Evolutionary conservation across 2,888 invertebrate species (phyloP).

Genomic region (Odiellus spinosus): DNA sequence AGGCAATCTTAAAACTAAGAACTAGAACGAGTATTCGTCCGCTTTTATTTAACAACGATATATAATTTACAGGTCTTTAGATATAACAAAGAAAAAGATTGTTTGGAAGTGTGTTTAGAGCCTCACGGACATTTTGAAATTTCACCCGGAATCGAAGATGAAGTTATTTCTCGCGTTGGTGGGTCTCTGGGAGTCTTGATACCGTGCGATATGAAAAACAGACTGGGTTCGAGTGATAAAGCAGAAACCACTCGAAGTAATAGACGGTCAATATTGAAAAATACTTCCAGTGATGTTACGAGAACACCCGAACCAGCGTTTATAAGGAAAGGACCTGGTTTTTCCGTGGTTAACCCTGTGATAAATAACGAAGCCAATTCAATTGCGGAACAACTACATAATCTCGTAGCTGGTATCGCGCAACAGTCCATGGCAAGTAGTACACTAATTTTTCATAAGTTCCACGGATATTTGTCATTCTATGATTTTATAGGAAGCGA

Average conservation of each 20-base stretch:
- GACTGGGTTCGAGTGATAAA: neutral
- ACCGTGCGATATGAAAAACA: neutral
- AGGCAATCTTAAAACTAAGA: no score
- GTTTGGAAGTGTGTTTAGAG: neutral
- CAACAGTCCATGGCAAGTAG: no score
- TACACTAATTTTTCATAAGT: no score
- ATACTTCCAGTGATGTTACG: neutral
- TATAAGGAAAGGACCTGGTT: constrained; percentile 12
- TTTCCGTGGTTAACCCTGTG: constrained; percentile 8
- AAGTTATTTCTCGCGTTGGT: neutral
- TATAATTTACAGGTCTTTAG: neutral
- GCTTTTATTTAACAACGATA: no score
- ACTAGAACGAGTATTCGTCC: no score
- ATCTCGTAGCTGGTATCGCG: no score
- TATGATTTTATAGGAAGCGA: no score
- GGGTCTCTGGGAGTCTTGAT: neutral
- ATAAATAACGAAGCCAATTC: no score
- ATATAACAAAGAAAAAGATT: neutral
- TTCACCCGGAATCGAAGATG: neutral
- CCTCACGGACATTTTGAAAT: neutral
- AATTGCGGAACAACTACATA: no score
- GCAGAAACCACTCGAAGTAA: neutral
- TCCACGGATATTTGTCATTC: no score
- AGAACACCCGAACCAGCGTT: neutral
- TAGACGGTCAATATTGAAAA: neutral